Percentiles rank a stretch among this genome's conserved stretches.
Conservation (phyloP, 2,888 invertebrate species). For the Diabrotica balteata region DNA sequence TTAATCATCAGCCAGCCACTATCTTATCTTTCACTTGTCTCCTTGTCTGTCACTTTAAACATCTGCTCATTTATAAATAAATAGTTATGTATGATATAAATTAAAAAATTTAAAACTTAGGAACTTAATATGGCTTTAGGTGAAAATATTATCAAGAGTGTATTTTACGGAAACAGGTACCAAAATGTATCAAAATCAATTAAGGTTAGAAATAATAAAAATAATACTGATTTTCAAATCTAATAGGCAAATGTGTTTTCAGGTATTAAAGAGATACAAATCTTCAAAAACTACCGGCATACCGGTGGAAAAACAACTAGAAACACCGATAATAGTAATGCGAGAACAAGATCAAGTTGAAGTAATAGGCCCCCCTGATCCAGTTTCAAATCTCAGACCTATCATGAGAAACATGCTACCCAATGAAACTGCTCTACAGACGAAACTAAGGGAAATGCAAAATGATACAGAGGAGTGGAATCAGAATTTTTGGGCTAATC, state of each 20-base stretch:
- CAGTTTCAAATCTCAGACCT: constrained; percentile 79
- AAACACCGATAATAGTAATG: constrained; percentile 53
- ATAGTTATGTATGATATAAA: no score
- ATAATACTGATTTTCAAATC: no score
- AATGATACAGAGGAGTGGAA: constrained; percentile 83
- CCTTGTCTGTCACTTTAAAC: no score
- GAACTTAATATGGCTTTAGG: no score
- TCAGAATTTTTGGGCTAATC: constrained; percentile 82
- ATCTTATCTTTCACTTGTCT: no score
- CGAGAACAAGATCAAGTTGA: constrained; percentile 61
- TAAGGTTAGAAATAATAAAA: not conserved
- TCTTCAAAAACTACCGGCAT: not conserved
- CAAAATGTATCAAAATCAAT: constrained; percentile 1
- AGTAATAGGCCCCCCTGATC: constrained; percentile 82
- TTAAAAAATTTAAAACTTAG: no score
- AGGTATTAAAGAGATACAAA: constrained; percentile 1
- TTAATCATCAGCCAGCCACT: no score
- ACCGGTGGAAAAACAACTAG: constrained; percentile 41
- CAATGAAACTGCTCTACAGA: constrained; percentile 73
- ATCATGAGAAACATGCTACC: constrained; percentile 70
- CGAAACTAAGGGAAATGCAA: constrained; percentile 69
- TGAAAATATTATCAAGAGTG: no score
- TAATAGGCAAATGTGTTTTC: not conserved
- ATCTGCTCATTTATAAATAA: no score
- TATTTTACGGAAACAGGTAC: no score